phyloP scores from a whole-genome alignment of 2,888 invertebrate genomes.

The Therioaphis trifolii region DNA sequence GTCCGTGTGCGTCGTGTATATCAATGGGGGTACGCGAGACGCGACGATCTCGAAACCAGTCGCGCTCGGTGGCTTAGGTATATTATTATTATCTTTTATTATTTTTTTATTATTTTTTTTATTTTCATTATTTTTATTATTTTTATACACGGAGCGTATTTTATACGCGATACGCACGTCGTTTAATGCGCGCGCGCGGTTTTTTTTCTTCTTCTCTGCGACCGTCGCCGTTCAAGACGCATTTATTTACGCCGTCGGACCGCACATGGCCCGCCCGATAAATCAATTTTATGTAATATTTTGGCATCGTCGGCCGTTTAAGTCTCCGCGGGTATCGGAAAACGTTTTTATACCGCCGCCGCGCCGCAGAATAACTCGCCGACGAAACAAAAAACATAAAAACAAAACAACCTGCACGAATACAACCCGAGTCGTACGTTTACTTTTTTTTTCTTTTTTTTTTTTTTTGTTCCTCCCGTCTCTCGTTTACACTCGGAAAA shows the following conservation, averaged over 20 bases:
- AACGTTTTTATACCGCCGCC: constrained; percentile 32
- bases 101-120: too few species aligned
- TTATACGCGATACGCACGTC: too few species aligned
- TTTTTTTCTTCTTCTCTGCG: constrained; percentile 3
- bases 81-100: too few species aligned
- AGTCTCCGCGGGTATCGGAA: constrained; percentile 57
- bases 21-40: too few species aligned
- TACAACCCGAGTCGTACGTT: background rate
- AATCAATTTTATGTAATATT: constrained; percentile 60
- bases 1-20: too few species aligned
- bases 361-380: too few species aligned
- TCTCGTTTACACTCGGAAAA: too few species aligned
- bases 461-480: background rate
- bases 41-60: background rate
- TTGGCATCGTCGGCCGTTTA: constrained; percentile 58
- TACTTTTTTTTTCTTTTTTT: background rate
- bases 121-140: too few species aligned
- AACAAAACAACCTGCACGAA: background rate
- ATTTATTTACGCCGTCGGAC: constrained; percentile 38
- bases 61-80: background rate
- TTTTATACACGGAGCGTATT: too few species aligned
- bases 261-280: constrained; percentile 50
- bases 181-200: background rate
- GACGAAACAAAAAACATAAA: constrained; percentile 8
- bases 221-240: constrained; percentile 9